Percentiles rank a stretch among this genome's conserved stretches.
These are phyloP conservation scores for Probosciger aterrimus DNA, from an alignment of 2,113 vertebrate genomes.

Conservation along the genomic window DNA sequence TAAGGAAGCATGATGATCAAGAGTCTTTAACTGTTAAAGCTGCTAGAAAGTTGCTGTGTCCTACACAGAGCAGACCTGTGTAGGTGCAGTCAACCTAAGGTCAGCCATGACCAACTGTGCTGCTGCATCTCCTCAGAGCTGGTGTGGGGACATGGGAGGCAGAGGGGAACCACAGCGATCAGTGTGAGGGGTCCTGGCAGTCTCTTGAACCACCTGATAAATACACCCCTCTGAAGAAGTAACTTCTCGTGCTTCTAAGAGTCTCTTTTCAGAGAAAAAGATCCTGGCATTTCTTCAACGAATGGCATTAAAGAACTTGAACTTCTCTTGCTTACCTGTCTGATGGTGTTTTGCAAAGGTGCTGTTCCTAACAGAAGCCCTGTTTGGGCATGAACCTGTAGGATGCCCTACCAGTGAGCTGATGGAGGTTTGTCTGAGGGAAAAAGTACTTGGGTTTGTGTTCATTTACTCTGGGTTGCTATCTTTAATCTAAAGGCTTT, in stretches of 20 bases:
- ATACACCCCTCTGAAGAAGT: neutral
- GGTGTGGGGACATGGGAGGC: neutral
- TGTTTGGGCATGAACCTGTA: neutral
- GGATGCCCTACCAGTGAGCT: neutral
- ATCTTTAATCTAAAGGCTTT: neutral
- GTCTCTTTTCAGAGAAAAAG: neutral
- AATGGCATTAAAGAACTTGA: neutral
- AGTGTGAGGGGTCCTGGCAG: neutral
- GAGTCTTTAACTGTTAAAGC: neutral
- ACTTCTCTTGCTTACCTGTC: neutral
- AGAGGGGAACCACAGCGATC: rapidly evolving
- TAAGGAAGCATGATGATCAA: neutral
- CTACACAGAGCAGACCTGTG: neutral
- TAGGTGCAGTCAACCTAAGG: neutral
- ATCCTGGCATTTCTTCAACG: neutral
- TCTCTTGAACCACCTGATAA: neutral
- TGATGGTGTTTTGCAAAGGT: neutral
- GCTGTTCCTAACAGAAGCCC: rapidly evolving
- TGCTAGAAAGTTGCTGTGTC: neutral
- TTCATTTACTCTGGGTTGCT: neutral
- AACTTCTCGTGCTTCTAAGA: rapidly evolving
- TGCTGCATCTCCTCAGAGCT: neutral
- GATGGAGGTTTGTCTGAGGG: neutral
- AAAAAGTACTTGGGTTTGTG: neutral
- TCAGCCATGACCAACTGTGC: neutral